Percentiles rank a stretch among this genome's conserved stretches.
Evolutionary conservation across 2,888 invertebrate genomes (phyloP).

Genomic region (Rhagophthalmus giganteus): DNA sequence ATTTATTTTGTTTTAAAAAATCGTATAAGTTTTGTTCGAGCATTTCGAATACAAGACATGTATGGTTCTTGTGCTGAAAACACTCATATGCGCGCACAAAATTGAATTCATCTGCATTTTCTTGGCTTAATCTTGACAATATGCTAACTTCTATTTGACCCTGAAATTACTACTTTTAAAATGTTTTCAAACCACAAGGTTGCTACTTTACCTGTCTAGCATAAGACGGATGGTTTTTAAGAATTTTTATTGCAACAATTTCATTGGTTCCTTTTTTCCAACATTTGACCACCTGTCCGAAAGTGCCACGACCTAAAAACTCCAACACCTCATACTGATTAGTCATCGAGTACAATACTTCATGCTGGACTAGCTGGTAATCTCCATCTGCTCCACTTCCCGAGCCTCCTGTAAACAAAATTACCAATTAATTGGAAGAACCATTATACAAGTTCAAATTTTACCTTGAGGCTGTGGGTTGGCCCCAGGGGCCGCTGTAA

Average conservation of each 20-base stretch:
- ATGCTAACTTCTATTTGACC: slow-evolving; percentile 99
- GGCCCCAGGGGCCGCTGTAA: slow-evolving; percentile 77
- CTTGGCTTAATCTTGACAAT: slow-evolving; percentile 89
- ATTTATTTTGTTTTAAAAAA: slow-evolving; percentile 99
- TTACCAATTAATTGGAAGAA: slow-evolving; percentile 33
- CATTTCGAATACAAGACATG: slow-evolving; percentile 99
- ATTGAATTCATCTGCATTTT: slow-evolving; percentile 99
- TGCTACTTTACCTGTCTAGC: slow-evolving; percentile 89
- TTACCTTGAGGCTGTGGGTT: slow-evolving; percentile 67
- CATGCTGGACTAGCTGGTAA: slow-evolving; percentile 98
- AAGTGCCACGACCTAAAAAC: slow-evolving; percentile 98
- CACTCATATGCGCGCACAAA: slow-evolving; percentile 99
- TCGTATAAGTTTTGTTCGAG: slow-evolving; percentile 99
- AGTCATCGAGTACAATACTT: slow-evolving; percentile 95
- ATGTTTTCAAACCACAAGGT: no score
- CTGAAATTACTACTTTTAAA: no score
- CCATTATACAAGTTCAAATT: slow-evolving; percentile 9
- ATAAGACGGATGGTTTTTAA: slow-evolving; percentile 99
- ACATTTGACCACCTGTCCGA: slow-evolving; percentile 99
- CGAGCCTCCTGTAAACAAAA: slow-evolving; percentile 63
- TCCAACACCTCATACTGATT: slow-evolving; percentile 96
- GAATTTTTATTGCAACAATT: slow-evolving; percentile 99
- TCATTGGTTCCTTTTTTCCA: slow-evolving; percentile 99
- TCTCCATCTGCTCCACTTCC: slow-evolving; percentile 93
- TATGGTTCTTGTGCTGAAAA: slow-evolving; percentile 99